A percentile compares a stretch with the other conserved stretches of the same genome.
phyloP scores from a whole-genome alignment of 2,797 vertebrate species.

The Liparis tanakae region DNA sequence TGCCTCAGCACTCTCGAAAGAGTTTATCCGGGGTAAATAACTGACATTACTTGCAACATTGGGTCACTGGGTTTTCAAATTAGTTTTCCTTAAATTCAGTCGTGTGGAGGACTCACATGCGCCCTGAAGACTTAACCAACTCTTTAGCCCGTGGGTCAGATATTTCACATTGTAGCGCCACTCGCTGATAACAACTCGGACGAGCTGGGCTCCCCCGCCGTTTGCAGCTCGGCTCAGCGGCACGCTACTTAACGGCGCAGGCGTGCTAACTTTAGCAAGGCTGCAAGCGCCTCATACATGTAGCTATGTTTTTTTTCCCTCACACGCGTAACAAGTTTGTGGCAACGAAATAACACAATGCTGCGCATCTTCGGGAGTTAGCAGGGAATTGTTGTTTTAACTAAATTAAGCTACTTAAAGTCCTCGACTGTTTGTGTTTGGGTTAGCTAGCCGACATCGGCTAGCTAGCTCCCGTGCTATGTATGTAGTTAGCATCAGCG shows the following conservation, averaged over 20 bases:
- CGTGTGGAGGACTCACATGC: conserved; percentile 12
- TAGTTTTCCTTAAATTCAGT: conserved; percentile 11
- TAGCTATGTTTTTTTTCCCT: background rate
- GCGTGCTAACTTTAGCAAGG: conserved; percentile 69
- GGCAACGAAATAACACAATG: background rate
- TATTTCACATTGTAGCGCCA: conserved; percentile 76
- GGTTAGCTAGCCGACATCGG: conserved; percentile 44
- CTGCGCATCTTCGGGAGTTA: background rate
- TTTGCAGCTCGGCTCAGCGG: conserved; percentile 35
- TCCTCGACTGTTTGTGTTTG: conserved; percentile 63
- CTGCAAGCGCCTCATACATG: conserved; percentile 46
- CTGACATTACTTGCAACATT: conserved; percentile 41
- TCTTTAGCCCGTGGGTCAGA: conserved; percentile 55
- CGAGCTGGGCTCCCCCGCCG: conserved; percentile 68
- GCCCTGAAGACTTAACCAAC: conserved; percentile 21
- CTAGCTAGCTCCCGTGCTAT: conserved; percentile 60
- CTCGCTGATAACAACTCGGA: conserved; percentile 78
- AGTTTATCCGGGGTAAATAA: conserved; percentile 81
- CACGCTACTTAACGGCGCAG: conserved; percentile 69
- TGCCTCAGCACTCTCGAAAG: conserved; percentile 77
- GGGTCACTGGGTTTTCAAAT: conserved; percentile 21
- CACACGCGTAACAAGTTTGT: background rate
- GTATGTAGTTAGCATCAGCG: conserved; percentile 50
- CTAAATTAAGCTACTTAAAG: conserved; percentile 24
- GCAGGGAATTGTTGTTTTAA: background rate